A percentile compares a stretch with the other conserved stretches of the same genome.
These are phyloP conservation scores for Acropternis orthonyx DNA, from an alignment of 2,797 vertebrate species.

Conservation along the genomic window DNA sequence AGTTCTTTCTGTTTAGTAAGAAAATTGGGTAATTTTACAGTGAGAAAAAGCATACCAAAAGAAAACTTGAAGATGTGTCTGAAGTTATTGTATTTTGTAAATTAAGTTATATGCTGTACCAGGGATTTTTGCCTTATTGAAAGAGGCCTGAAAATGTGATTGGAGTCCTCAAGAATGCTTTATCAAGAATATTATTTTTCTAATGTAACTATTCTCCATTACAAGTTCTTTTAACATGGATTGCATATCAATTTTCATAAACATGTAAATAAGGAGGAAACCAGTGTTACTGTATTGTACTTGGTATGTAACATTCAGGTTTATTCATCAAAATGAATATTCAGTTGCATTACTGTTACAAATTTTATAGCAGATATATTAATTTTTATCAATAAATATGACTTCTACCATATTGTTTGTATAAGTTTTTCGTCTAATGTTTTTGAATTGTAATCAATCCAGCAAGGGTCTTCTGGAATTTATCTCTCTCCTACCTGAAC, in stretches of 20 bases:
- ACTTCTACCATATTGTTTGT: slow-evolving; percentile 75
- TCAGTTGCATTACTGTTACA: slow-evolving; percentile 81
- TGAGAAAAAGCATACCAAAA: slow-evolving; percentile 77
- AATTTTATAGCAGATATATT: slow-evolving; percentile 85
- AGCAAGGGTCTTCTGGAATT: background rate
- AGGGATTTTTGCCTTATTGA: slow-evolving; percentile 82
- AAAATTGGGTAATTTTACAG: slow-evolving; percentile 71
- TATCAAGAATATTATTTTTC: slow-evolving; percentile 86
- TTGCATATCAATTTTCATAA: slow-evolving; percentile 82
- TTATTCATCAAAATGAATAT: slow-evolving; percentile 82
- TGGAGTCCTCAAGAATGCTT: slow-evolving; percentile 81
- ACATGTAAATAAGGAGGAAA: slow-evolving; percentile 80
- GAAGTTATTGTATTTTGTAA: slow-evolving; percentile 80
- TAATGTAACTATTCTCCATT: slow-evolving; percentile 81
- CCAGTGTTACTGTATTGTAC: slow-evolving; percentile 81
- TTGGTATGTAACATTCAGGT: slow-evolving; percentile 82
- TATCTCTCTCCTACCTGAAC: background rate
- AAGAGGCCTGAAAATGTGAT: slow-evolving; percentile 79
- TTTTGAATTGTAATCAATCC: background rate
- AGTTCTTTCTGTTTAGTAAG: slow-evolving; percentile 73
- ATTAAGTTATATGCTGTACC: slow-evolving; percentile 81
- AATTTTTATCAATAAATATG: slow-evolving; percentile 83
- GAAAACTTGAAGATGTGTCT: slow-evolving; percentile 81
- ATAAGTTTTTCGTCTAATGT: slow-evolving; percentile 19
- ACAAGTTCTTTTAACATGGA: slow-evolving; percentile 77